A percentile compares a stretch with the other conserved stretches of the same genome.
Conservation (phyloP, 2,888 invertebrate genomes). For the Tortricodes alternella region DNA sequence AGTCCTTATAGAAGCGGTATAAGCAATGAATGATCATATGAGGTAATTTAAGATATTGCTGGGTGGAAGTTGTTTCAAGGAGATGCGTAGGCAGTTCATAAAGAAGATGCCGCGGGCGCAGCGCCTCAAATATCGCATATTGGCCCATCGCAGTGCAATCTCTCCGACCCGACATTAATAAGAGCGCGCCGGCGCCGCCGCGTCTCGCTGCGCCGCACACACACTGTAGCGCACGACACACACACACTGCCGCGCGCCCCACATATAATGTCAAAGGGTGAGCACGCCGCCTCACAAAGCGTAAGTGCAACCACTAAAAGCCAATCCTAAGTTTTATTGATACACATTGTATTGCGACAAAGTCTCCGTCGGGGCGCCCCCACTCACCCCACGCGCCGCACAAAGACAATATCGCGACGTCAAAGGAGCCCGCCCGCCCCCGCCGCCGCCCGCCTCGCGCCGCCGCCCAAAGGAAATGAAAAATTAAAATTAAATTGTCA, state of each 20-base stretch:
- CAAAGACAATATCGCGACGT: constrained; percentile 84
- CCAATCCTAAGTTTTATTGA: constrained; percentile 84
- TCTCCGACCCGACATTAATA: constrained; percentile 67
- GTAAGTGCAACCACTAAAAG: constrained; percentile 84
- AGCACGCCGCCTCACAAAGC: constrained; percentile 81
- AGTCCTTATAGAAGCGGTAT: no score
- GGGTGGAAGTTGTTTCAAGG: background rate
- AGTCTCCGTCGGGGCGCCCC: constrained; percentile 78
- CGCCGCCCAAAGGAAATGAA: constrained; percentile 80
- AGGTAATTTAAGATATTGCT: background rate
- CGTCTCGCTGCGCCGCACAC: constrained; percentile 61
- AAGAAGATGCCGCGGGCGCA: constrained; percentile 39
- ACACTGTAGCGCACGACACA: constrained; percentile 37
- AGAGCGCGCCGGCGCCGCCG: constrained; percentile 52
- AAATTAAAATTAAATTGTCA: constrained; percentile 84
- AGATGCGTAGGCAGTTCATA: background rate
- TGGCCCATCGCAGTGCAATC: constrained; percentile 40
- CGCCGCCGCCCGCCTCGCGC: constrained; percentile 49
- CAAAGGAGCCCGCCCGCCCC: constrained; percentile 72
- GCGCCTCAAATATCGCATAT: constrained; percentile 28
- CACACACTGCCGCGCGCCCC: constrained; percentile 48
- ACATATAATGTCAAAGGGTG: constrained; percentile 82
- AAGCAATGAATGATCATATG: no score
- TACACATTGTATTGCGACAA: constrained; percentile 84
- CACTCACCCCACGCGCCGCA: constrained; percentile 77